Percentiles rank a stretch among this genome's conserved stretches.
phyloP scores from a whole-genome alignment of 2,888 invertebrate species.

The Marasmarcha lunaedactyla region DNA sequence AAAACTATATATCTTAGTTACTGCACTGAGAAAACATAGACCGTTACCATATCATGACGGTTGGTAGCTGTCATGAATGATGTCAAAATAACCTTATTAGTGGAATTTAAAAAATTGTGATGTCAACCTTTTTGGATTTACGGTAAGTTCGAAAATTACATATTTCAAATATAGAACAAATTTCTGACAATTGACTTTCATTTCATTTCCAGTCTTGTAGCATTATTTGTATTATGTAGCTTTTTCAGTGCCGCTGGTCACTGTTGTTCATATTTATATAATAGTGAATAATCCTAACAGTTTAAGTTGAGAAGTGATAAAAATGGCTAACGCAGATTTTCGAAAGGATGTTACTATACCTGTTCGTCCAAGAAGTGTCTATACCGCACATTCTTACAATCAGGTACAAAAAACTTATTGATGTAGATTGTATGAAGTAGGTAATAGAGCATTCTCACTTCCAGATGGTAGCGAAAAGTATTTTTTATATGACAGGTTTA shows the following conservation, averaged over 20 bases:
- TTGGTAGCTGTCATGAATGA: too few species aligned
- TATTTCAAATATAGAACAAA: constrained; percentile 35
- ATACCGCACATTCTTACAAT: constrained; percentile 75
- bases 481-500: too few species aligned
- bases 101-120: too few species aligned
- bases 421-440: not conserved
- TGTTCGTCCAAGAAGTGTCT: constrained; percentile 75
- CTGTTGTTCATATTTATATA: constrained; percentile 55
- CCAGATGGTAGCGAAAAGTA: too few species aligned
- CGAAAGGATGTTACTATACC: constrained; percentile 59
- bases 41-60: too few species aligned
- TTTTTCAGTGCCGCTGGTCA: constrained; percentile 45
- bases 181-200: constrained; percentile 43
- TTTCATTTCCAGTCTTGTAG: constrained; percentile 31
- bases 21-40: too few species aligned
- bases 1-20: too few species aligned
- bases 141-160: not conserved
- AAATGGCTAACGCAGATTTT: constrained; percentile 63
- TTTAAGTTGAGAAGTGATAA: constrained; percentile 49
- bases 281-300: constrained; percentile 44
- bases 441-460: too few species aligned
- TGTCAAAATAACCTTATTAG: too few species aligned
- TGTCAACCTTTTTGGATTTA: not conserved
- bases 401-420: constrained; percentile 30
- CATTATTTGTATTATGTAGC: constrained; percentile 57